Percentiles rank a stretch among this genome's conserved stretches.
Evolutionary conservation across 35 echinoderm and acorn worm species (phyloP).

Genomic region (Apostichopus californicus): DNA sequence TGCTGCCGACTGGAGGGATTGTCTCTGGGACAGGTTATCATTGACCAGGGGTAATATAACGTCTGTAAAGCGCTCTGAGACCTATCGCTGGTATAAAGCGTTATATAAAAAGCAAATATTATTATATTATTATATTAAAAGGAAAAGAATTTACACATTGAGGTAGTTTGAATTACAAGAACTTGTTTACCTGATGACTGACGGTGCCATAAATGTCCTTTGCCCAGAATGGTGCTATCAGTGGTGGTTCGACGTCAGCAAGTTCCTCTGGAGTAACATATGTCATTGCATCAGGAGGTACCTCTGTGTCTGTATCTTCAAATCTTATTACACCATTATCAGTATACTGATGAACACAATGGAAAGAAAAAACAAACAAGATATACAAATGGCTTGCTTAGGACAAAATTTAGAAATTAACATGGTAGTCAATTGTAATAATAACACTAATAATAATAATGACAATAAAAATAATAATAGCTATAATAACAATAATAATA

Average conservation of each 20-base stretch:
- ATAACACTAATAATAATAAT: too few species aligned
- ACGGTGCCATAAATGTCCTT: background rate
- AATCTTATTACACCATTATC: constrained; percentile 28
- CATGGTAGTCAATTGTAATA: background rate
- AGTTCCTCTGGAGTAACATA: background rate
- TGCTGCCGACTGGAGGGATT: too few species aligned
- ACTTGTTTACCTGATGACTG: background rate
- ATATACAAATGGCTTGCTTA: background rate
- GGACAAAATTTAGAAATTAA: background rate
- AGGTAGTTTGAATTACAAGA: background rate
- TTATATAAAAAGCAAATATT: too few species aligned
- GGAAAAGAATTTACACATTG: too few species aligned
- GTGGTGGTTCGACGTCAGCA: background rate
- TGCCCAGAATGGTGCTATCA: constrained; percentile 7
- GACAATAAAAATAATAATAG: too few species aligned
- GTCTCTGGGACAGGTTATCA: too few species aligned
- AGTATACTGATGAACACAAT: background rate
- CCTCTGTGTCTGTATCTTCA: background rate
- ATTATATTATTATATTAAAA: too few species aligned
- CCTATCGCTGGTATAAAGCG: too few species aligned
- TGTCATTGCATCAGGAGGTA: background rate
- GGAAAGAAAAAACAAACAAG: background rate
- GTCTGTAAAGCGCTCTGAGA: too few species aligned
- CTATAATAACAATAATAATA: too few species aligned
- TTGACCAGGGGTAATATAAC: too few species aligned